Evolutionary conservation across 1,140 invertebrate genomes (phyloP).

Genomic region (Fopius arisanus): DNA sequence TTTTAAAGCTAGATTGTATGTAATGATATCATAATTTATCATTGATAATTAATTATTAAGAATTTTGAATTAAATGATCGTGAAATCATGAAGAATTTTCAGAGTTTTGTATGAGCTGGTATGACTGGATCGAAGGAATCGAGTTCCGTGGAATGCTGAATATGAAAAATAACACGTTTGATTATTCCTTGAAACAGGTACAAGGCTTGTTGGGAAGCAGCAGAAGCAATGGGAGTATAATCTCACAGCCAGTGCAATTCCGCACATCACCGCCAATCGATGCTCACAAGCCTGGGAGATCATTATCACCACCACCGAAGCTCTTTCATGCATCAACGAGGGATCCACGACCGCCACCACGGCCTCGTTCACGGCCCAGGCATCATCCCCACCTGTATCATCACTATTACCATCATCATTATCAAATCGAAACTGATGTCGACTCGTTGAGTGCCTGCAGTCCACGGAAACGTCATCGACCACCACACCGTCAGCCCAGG

Average conservation of each 20-base stretch:
- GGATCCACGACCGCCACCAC: conserved; percentile 40
- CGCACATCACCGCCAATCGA: conserved; percentile 88
- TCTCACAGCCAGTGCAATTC: conserved; percentile 84
- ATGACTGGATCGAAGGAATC: no score
- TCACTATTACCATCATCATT: conserved; percentile 42
- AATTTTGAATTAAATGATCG: no score
- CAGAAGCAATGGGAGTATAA: conserved; percentile 56
- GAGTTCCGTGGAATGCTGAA: no score
- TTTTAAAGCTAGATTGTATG: no score
- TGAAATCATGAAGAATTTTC: no score
- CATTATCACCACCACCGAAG: conserved; percentile 76
- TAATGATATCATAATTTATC: no score
- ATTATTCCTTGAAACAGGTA: conserved; percentile 50
- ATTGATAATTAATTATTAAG: no score
- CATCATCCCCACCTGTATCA: conserved; percentile 48
- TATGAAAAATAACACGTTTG: background rate
- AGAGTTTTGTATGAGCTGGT: no score
- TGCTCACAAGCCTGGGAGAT: conserved; percentile 80
- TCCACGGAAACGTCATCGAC: conserved; percentile 70
- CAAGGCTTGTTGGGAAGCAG: conserved; percentile 68
- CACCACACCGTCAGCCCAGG: conserved; percentile 74
- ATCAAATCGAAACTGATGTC: conserved; percentile 45
- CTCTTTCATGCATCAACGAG: conserved; percentile 73
- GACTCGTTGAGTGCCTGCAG: conserved; percentile 67
- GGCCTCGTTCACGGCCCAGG: conserved; percentile 50